Base-by-base conservation (phyloP, 2,888 invertebrate genomes). In the Heterodera filipjevi region DNA sequence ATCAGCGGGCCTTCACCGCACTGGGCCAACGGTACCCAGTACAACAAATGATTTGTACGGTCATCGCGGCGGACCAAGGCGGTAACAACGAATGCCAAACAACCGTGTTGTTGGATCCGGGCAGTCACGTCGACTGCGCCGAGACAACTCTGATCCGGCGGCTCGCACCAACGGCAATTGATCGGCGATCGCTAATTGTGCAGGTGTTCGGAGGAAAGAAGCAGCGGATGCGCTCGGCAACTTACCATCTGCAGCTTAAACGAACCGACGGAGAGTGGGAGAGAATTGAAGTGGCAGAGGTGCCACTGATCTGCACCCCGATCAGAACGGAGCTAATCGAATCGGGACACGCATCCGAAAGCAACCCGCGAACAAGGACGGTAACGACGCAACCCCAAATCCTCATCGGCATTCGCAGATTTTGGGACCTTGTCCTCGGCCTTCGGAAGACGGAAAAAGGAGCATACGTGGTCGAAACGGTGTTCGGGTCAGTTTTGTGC, bases 201-300 rank as follows among this genome's bases (percentile, higher is more conserved):
- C 49, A 71, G 6, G 72, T 53, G 0, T 71, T 71, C 32, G 72
- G 72, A 3, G 72, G 72, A 19, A 6, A 46, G 8, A 33, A 49
- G 72, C 32, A 32, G 30, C 46, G 53, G 6, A 49, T 71, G 19
- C 72, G 32, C 6, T 71, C 72, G 16, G 49, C 35, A 5, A 71
- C 53, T 5, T 71, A 71, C 19, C 49, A 32, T 14, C 19, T 71
- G 3, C 46, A 22, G 3, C 14, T 71, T 6, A 46, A 71, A 19
- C 72, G 72, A 8, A 30, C 8, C 14, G 72, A 71, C 22, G 72
- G 72, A 16, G 53, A 16, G 14, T 71, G 72, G 72, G 72, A 71
- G 30, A 71, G 32, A 2, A 14, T 46, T 6, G 35, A 49, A 12
- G 59, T 59, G 27, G 19, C 59, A 1, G 59, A 59, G 5, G 59